Conservation (phyloP, 2,888 invertebrate species). For the Panopea generosa region DNA sequence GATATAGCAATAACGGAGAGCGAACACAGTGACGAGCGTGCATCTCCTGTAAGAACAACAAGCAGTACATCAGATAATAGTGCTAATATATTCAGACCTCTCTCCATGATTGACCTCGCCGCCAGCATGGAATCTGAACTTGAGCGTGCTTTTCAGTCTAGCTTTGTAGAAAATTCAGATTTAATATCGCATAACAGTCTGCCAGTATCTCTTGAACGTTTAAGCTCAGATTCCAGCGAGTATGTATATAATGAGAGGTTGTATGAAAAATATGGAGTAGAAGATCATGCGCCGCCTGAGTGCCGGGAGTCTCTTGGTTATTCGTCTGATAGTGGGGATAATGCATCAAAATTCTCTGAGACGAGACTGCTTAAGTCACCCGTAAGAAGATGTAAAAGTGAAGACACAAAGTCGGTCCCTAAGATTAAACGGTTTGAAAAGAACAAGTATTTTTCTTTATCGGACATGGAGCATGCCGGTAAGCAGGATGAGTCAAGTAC, state of each 20-base stretch:
- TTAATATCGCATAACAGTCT: constrained; percentile 44
- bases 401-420: constrained; percentile 22
- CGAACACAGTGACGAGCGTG: constrained; percentile 32
- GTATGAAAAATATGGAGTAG: constrained; percentile 32
- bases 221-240: constrained; percentile 29
- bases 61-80: constrained; percentile 33
- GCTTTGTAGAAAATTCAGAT: constrained; percentile 38
- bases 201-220: constrained; percentile 33
- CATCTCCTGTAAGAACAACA: constrained; percentile 17
- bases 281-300: no score
- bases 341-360: constrained; percentile 16
- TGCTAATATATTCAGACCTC: constrained; percentile 72
- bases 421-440: constrained; percentile 48
- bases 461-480: constrained; percentile 46
- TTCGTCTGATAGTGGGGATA: constrained; percentile 18
- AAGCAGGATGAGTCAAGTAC: constrained; percentile 14
- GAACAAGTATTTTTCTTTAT: constrained; percentile 48
- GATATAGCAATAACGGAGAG: constrained; percentile 49
- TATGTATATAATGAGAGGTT: constrained; percentile 38
- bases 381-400: constrained; percentile 52
- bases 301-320: constrained; percentile 25
- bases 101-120: constrained; percentile 79
- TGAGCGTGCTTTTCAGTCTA: constrained; percentile 69
- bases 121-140: constrained; percentile 80
- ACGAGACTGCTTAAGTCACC: constrained; percentile 35